Evolutionary conservation across 2,888 invertebrate species (phyloP), one percentile per base, ranked within the genome.

Genomic region (Pandemis corylana): DNA sequence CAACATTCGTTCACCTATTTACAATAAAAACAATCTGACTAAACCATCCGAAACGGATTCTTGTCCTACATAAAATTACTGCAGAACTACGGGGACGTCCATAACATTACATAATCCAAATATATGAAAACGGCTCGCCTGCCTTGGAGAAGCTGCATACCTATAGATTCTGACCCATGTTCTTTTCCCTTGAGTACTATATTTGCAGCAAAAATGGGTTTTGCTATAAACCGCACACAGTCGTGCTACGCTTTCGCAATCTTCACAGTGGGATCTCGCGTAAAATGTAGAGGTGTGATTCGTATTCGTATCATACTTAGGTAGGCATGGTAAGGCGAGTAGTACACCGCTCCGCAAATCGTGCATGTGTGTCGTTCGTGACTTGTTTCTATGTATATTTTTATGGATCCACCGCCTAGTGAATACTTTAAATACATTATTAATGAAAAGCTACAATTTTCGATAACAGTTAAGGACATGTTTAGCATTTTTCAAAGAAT

Each of bases 351-450:
- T 69, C 20, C 65, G 68, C 64, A 68, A 73, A 65, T 73, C 68
- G 68, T 73, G 68, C 62, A 49, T 64, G 68, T 41, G 68, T 41
- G 63, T 64, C 42, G 59, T 56, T 65, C 73, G 73, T 64, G 68
- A 69, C 68, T 72, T 68, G 67, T 46, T 63, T 63, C 51, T 41
- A 69, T 68, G 65, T 20, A 20, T 20, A 20, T 20, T 20, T 20
- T 20, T 20, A 49, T 41, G 68, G 20, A 5, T 13, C 7, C 53
- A 7, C 49, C 13, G 13, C 9, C 2, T n/a, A 56, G 6, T 15
- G 15, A 56, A 15, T 56, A 56, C 13, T 12, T 49, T 10, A 12
- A 49, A 12, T 2, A 49, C 49, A 7, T 44, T 44, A 7, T 44
- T 44, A 44, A 44, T 44, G 5, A 44, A 44, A 5, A 44, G 7